These are phyloP conservation scores for Perizoma flavofasciatum DNA, from an alignment of 2,888 invertebrate species.

Conservation along the genomic window DNA sequence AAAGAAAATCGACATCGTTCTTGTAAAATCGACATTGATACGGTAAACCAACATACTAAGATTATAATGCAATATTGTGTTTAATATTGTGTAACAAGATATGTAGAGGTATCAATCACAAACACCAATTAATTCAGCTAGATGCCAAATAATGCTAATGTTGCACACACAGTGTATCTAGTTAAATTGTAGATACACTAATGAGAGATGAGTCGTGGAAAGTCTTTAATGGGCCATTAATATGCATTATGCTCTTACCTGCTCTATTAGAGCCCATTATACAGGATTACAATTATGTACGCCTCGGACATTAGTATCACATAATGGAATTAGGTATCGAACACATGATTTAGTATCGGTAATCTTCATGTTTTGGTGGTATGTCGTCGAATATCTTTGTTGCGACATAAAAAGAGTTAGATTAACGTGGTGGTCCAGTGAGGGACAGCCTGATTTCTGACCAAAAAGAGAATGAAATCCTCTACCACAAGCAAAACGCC, in stretches of 20 bases:
- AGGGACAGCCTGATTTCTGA: no score
- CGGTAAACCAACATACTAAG: no score
- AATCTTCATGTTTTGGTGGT: conserved; percentile 54
- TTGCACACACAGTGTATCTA: conserved; percentile 2
- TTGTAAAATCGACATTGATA: no score
- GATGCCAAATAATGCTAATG: conserved; percentile 25
- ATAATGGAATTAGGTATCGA: conserved; percentile 56
- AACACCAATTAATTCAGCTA: conserved; percentile 25
- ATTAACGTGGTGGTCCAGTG: no score
- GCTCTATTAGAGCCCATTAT: conserved; percentile 47
- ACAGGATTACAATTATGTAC: conserved; percentile 66
- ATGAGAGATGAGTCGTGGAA: conserved; percentile 45
- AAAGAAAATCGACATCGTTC: no score
- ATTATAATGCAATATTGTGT: no score
- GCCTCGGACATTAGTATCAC: conserved; percentile 60
- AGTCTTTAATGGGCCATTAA: conserved; percentile 72
- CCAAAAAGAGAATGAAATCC: no score
- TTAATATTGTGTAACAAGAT: no score
- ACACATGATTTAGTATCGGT: conserved; percentile 52
- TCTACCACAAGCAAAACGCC: no score
- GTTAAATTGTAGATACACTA: conserved; percentile 22
- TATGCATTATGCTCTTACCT: conserved; percentile 58
- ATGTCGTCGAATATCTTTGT: conserved; percentile 39
- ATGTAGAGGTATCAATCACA: background rate
- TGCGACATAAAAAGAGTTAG: conserved; percentile 26